Percentiles rank a stretch among this genome's conserved stretches.
These are phyloP conservation scores for Eclectus roratus DNA, from an alignment of 2,113 vertebrate genomes.

Conservation along the genomic window DNA sequence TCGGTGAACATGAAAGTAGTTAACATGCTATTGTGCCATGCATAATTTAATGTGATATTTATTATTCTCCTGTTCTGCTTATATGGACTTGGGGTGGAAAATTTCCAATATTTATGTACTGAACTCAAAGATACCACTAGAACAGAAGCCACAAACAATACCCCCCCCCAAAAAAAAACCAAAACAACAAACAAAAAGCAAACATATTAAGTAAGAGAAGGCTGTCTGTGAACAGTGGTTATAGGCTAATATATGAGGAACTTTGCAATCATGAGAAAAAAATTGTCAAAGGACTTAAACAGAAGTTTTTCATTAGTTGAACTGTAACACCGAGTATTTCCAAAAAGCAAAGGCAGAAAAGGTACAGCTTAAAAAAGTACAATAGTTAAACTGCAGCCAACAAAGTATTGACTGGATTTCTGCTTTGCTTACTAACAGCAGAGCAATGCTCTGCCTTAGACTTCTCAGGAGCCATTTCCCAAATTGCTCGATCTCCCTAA, in stretches of 20 bases:
- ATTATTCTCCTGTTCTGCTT: not conserved
- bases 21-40: not conserved
- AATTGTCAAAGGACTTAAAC: not conserved
- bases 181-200: not conserved
- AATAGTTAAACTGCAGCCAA: not conserved
- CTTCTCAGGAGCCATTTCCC: not conserved
- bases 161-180: not conserved
- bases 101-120: not conserved
- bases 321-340: not conserved
- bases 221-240: not conserved
- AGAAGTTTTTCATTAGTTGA: not conserved
- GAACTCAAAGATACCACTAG: not conserved
- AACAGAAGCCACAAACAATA: not conserved
- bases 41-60: slow-evolving; percentile 22
- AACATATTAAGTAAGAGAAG: not conserved
- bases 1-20: slow-evolving; percentile 25
- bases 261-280: not conserved
- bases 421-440: not conserved
- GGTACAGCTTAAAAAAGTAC: not conserved
- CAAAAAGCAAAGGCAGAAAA: not conserved
- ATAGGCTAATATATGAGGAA: not conserved
- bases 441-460: not conserved
- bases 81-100: not conserved
- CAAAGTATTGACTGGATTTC: not conserved
- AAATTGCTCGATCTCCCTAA: not conserved